Evolutionary conservation across 2,797 vertebrate species (phyloP), one percentile per base, ranked within the genome.

Genomic region (Denticeps clupeoides): DNA sequence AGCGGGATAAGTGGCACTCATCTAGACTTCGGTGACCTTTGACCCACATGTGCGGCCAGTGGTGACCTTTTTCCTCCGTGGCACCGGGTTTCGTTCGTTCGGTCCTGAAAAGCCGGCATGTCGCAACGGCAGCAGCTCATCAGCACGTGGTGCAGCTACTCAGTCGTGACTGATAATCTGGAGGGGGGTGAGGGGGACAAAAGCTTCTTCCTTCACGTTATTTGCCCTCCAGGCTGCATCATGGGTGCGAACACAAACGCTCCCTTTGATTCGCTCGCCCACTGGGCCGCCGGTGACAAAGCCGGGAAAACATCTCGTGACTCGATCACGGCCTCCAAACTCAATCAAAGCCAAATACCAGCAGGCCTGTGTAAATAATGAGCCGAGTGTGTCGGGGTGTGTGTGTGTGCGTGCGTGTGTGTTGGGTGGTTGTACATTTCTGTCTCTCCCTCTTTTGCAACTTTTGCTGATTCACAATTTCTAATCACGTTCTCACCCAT

Each of bases 251-350:
- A 22, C 8, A 59, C 44, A 61, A 44, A 18, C 40, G 6, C 3
- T 46, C 54, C 62, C 44, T 66, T 66, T 66, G 49, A 58, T 32
- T 49, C 12, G 32, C 43, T 60, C 42, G 45, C 28, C 18, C 45
- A 25, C 45, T 46, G n/a, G 19, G 24, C 5, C 6, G n/a, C 26
- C 53, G 26, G 44, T 40, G 51, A 29, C 47, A 62, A 42, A 49
- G 62, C 42, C 59, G 13, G 18, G 40, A 41, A 41, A 53, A 60
- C 9, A 22, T 63, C 57, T 62, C 55, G 54, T 61, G 68, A 64
- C 61, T 71, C 47, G 61, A 62, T 64, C 53, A 59, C 63, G 45
- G 41, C 62, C 28, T 58, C 46, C 59, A 62, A 55, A 49, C 47
- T 41, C 7, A 12, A 50, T 70, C 6, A 58, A 61, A 63, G 48